Evolutionary conservation across 2,888 invertebrate species (phyloP).

Genomic region (Graphium colonna): DNA sequence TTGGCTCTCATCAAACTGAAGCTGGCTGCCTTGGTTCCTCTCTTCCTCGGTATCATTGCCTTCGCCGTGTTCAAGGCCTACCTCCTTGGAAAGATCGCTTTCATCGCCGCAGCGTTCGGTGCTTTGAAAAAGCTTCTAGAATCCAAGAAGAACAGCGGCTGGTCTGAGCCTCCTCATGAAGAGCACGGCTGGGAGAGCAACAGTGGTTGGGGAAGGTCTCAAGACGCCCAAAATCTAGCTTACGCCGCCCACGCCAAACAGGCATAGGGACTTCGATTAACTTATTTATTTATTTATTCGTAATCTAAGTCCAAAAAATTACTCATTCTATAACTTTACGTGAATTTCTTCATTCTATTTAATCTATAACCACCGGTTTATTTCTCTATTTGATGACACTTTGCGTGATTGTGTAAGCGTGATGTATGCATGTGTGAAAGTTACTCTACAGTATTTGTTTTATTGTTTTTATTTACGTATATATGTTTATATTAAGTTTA

Average conservation of each 20-base stretch:
- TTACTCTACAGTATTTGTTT: constrained; percentile 39
- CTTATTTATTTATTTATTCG: constrained; percentile 26
- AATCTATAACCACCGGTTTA: constrained; percentile 45
- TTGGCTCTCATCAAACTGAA: constrained; percentile 89
- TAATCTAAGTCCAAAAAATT: constrained; percentile 30
- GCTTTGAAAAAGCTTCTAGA: constrained; percentile 84
- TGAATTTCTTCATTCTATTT: constrained; percentile 31
- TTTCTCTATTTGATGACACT: constrained; percentile 28
- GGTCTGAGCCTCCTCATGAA: constrained; percentile 83
- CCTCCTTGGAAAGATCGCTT: constrained; percentile 90
- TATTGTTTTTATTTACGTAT: constrained; percentile 22
- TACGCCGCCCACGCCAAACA: constrained; percentile 82
- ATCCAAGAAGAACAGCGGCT: constrained; percentile 84
- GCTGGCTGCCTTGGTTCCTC: constrained; percentile 85
- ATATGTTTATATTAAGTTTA: constrained; percentile 33
- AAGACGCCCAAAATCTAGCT: constrained; percentile 83
- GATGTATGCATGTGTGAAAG: constrained; percentile 33
- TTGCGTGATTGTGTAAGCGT: constrained; percentile 35
- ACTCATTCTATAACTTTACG: constrained; percentile 21
- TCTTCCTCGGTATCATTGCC: constrained; percentile 87
- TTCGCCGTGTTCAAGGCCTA: constrained; percentile 91
- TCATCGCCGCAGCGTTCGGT: constrained; percentile 87
- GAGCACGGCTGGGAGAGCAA: constrained; percentile 70
- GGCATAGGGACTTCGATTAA: constrained; percentile 41
- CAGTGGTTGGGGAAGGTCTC: constrained; percentile 84